Base-by-base conservation (phyloP, 2,113 vertebrate genomes). In the Indri indri region DNA sequence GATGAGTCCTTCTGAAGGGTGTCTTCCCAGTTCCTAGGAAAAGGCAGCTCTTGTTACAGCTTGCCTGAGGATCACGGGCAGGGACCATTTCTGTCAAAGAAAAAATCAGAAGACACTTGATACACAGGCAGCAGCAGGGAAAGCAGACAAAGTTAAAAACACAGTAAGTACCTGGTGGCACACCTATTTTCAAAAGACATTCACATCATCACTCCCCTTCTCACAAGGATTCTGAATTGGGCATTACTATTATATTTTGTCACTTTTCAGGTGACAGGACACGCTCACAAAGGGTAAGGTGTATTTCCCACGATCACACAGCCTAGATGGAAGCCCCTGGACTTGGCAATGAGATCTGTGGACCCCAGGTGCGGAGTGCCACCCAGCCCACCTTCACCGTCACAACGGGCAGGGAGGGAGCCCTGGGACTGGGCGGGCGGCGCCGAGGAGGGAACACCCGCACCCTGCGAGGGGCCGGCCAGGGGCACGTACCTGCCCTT, bases 351-450 rank as follows among this genome's bases (percentile, higher is more conserved):
- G 37, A 12, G 5, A 4, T 52, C 59, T 40, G 20, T 47, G 2
- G 63, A 30, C 1, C 5, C 11, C 65, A 34, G 25, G 59, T 34
- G 23, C 70, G n/a, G 18, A 37, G 37, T 32, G 25, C 57, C 13
- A 7, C 8, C 23, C 17, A 23, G n/a, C 89, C 70, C 30, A 2
- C 40, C 63, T 45, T 59, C 45, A n/a, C 11, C 23, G 1, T 18
- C 27, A 13, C 80, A 5, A 22, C 17, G 20, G 59, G 25, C 20
- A 74, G 34, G 40, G 16, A 18, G 47, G 4, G 34, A 50, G 40
- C 57, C 17, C 9, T 0, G 2, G 42, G 45, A 32, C 1, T 0
- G 37, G 42, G 13, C 14, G 2, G 4, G 16, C 1, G 4, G 71
- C 13, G 25, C 37, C 14, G 0, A 6, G 2, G 16, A 18, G n/a